Percentiles rank a stretch among this genome's conserved stretches.
phyloP scores from a whole-genome alignment of 2,888 invertebrate species.

The Athalia rosae region DNA sequence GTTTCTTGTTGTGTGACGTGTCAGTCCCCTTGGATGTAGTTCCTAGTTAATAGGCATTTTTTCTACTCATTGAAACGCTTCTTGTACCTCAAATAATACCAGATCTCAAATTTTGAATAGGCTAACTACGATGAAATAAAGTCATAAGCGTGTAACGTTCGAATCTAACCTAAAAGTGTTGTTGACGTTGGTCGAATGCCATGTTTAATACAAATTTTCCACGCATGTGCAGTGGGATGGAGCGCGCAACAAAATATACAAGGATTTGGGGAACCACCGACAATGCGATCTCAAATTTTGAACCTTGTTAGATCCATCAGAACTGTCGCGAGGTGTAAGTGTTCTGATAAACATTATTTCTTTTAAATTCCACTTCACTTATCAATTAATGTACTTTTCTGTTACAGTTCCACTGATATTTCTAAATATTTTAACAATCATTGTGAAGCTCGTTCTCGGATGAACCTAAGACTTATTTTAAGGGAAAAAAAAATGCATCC shows the following conservation, averaged over 20 bases:
- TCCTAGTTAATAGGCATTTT: background rate
- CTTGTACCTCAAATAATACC: background rate
- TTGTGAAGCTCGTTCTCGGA: conserved; percentile 92
- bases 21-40: background rate
- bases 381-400: conserved; percentile 64
- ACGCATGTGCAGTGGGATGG: conserved; percentile 86
- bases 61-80: background rate
- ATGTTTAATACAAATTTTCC: conserved; percentile 54
- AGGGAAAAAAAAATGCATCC: background rate
- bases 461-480: conserved; percentile 71
- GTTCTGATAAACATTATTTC: conserved; percentile 27
- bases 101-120: background rate
- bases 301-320: conserved; percentile 95
- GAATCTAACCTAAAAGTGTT: conserved; percentile 28
- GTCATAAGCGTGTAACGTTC: background rate
- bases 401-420: conserved; percentile 96
- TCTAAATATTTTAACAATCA: conserved; percentile 89
- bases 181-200: conserved; percentile 31
- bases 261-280: conserved; percentile 91
- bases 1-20: conserved; percentile 17
- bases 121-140: background rate
- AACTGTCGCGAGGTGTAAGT: conserved; percentile 97
- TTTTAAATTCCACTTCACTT: background rate
- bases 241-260: conserved; percentile 84
- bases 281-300: conserved; percentile 90